Base-by-base conservation (phyloP, 2,888 invertebrate species). In the Toxonevra muliebris region DNA sequence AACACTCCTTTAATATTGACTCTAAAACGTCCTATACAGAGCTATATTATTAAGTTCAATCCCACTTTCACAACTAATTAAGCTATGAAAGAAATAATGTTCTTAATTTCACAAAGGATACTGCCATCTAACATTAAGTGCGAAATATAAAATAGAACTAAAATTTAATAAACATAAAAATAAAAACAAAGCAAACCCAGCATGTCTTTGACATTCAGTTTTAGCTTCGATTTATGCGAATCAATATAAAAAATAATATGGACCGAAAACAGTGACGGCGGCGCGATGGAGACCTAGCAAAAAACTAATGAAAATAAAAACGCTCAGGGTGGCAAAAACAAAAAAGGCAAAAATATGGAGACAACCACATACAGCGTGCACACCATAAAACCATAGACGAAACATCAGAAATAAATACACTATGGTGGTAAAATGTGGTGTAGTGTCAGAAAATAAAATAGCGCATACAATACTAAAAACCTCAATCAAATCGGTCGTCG, bases 361-460 rank as follows among this genome's bases (percentile, higher is more conserved):
- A 3, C 57, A 15, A 17, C 43, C 41, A 59, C 13, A 30, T 13
- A 17, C 48, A 15, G 48, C 15, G 57, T 13, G 20, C 40, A 57
- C 57, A 43, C 42, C n/a, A 59, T 9, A 42, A 59, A 42, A 59
- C 19, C n/a, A 43, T 15, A 59, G 43, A 59, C 58, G 42, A 59
- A 59, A 59, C 15, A 59, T 42, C 42, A 43, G 42, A 59, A 59
- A 13, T 40, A 43, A n/a, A 42, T 42, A 10, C 4, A 40, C 30
- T 42, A 59, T 11, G 15, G 11, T n/a, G 30, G 30, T 30, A 30
- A 30, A 30, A 30, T 30, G 45, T 5, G 58, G 43, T 15, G 42
- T 59, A 41, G 43, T 59, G 42, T 59, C 58, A 10, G 43, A 11
- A 30, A 30, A 30, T 30, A 7, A 30, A 30, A 30, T 30, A 30